phyloP scores from a whole-genome alignment of 2,888 invertebrate species.

The Euspilapteryx auroguttella region DNA sequence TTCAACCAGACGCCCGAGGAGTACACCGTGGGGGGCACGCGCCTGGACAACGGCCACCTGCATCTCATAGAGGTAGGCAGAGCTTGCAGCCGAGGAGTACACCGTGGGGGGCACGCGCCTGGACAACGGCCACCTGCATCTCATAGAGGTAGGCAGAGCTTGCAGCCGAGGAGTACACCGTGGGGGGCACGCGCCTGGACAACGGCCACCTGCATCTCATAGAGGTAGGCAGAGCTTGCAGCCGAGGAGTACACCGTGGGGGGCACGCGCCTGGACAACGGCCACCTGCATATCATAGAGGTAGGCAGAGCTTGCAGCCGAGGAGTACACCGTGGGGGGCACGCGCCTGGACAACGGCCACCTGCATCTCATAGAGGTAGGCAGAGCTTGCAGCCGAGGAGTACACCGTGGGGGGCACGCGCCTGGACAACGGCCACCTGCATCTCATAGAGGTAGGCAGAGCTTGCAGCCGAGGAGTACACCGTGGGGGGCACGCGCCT shows the following conservation, averaged over 20 bases:
- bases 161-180: constrained; percentile 81
- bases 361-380: constrained; percentile 79
- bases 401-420: constrained; percentile 79
- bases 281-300: too few relatives aligned
- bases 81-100: too few relatives aligned
- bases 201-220: constrained; percentile 88
- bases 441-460: too few relatives aligned
- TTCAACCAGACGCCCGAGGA: constrained; percentile 82
- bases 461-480: constrained; percentile 81
- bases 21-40: constrained; percentile 83
- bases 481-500: constrained; percentile 80
- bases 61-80: constrained; percentile 83
- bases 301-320: constrained; percentile 79
- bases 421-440: constrained; percentile 77
- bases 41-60: constrained; percentile 81
- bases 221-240: constrained; percentile 56
- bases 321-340: constrained; percentile 83
- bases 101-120: constrained; percentile 80
- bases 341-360: constrained; percentile 82
- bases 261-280: constrained; percentile 75
- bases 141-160: constrained; percentile 80
- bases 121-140: constrained; percentile 76
- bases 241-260: constrained; percentile 79
- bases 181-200: constrained; percentile 78
- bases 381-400: too few relatives aligned